Conservation (phyloP, 2,113 vertebrate genomes). For the Saccopteryx bilineata region DNA sequence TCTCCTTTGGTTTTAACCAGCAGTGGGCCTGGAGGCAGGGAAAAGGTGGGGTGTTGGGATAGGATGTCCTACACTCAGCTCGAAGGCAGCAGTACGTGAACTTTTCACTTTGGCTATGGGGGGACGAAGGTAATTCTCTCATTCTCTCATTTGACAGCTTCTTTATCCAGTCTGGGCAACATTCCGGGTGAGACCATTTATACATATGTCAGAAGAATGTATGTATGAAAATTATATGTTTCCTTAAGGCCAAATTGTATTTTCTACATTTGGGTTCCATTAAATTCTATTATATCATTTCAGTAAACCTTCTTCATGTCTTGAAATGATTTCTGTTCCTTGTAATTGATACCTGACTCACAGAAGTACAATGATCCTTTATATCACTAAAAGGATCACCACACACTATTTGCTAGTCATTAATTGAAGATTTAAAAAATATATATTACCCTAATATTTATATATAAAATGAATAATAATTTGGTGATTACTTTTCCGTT, state of each 20-base stretch:
- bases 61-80: background rate
- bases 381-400: background rate
- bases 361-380: background rate
- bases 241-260: background rate
- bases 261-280: background rate
- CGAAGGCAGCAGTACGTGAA: background rate
- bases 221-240: background rate
- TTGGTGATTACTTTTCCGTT: background rate
- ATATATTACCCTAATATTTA: background rate
- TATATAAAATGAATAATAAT: conserved; percentile 9
- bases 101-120: background rate
- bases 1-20: background rate
- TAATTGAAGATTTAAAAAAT: no score
- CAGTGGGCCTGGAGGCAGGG: background rate
- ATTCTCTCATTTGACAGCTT: background rate
- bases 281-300: conserved; percentile 5
- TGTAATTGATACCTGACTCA: background rate
- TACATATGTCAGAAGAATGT: background rate
- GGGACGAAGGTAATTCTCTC: background rate
- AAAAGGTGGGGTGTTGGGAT: background rate
- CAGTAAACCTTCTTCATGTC: background rate
- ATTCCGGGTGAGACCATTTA: background rate
- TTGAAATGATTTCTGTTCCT: background rate
- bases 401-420: background rate
- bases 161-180: background rate